Evolutionary conservation across 2,888 invertebrate genomes (phyloP).

Genomic region (Heliconius cydno): DNA sequence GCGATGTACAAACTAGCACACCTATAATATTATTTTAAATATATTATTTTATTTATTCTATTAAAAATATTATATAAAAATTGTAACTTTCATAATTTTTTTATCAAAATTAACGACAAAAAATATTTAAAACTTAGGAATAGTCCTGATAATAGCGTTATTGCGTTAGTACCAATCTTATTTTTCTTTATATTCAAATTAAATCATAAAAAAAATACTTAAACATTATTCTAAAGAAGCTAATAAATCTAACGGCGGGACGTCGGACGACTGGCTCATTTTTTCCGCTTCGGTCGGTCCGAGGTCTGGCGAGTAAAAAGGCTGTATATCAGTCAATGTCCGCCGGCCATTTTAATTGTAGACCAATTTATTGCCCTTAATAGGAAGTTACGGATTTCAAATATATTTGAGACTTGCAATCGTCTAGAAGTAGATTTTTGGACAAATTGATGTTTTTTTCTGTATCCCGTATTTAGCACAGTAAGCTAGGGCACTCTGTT

Average conservation of each 20-base stretch:
- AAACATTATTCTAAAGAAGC: conserved; percentile 37
- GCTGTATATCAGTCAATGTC: conserved; percentile 81
- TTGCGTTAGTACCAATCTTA: no score
- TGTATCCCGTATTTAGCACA: not conserved
- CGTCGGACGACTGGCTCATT: conserved; percentile 50
- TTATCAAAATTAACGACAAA: not conserved
- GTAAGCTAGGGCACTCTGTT: no score
- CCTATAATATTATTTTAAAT: no score
- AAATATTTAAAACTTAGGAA: no score
- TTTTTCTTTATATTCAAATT: conserved; percentile 32
- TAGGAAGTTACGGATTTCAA: conserved; percentile 42
- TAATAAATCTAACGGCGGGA: conserved; percentile 48
- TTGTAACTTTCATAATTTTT: not conserved
- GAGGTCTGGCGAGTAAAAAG: conserved; percentile 58
- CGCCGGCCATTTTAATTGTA: conserved; percentile 74
- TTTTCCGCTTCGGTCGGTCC: conserved; percentile 63
- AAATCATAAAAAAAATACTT: conserved; percentile 29
- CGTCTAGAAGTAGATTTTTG: not conserved
- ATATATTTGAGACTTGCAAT: conserved; percentile 26
- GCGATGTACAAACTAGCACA: not conserved
- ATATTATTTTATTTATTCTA: no score
- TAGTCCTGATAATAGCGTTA: no score
- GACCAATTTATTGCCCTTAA: conserved; percentile 69
- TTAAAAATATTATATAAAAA: not conserved
- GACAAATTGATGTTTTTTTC: not conserved